Evolutionary conservation across 1,140 invertebrate species (phyloP).

Genomic region (Camponotus floridanus): DNA sequence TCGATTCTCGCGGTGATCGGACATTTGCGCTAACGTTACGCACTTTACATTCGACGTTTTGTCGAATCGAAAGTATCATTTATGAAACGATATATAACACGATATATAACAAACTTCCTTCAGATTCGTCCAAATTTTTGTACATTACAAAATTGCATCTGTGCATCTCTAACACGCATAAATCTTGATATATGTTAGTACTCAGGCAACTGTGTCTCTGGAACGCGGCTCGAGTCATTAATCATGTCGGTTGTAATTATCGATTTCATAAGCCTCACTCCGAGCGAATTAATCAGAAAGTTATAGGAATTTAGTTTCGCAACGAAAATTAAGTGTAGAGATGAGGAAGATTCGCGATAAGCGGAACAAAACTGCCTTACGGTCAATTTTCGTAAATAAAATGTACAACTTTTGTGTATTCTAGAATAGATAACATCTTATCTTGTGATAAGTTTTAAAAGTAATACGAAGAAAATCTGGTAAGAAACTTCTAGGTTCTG

Average conservation of each 20-base stretch:
- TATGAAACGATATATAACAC: not conserved
- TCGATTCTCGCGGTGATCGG: constrained; percentile 13
- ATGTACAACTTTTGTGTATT: not conserved
- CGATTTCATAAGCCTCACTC: constrained; percentile 46
- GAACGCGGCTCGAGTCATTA: constrained; percentile 42
- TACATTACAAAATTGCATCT: constrained; percentile 11
- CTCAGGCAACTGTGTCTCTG: constrained; percentile 25
- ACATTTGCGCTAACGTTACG: not conserved
- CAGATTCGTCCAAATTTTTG: constrained; percentile 16
- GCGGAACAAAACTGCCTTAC: not conserved
- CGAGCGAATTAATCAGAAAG: constrained; percentile 53
- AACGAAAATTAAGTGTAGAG: constrained; percentile 39
- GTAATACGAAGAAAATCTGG: not conserved
- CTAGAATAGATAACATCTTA: not conserved
- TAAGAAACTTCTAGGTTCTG: not conserved
- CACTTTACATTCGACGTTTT: not conserved
- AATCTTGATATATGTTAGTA: constrained; percentile 16
- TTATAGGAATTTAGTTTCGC: constrained; percentile 30
- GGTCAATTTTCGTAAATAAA: not conserved
- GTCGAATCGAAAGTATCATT: not conserved
- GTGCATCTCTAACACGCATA: not conserved
- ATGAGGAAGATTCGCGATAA: constrained; percentile 23
- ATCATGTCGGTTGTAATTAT: constrained; percentile 56
- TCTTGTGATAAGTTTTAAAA: not conserved
- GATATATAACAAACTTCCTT: not conserved